phyloP scores from a whole-genome alignment of 2,113 vertebrate species.

The Oncorhynchus kisutch region DNA sequence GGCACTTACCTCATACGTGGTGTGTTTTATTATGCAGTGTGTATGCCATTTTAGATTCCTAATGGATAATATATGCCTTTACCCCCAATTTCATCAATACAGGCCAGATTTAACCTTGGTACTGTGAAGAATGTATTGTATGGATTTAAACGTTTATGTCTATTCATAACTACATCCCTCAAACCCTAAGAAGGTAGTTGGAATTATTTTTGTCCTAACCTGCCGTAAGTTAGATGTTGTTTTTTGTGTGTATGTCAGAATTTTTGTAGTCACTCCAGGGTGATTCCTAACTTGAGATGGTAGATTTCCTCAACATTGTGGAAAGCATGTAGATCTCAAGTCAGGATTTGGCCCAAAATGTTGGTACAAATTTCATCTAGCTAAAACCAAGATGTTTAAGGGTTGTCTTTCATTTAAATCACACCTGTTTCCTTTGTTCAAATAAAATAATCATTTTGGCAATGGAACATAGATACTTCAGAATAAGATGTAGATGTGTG shows the following conservation, averaged over 20 bases:
- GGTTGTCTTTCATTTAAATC: not conserved
- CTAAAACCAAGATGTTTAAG: not conserved
- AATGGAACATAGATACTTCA: too few relatives aligned
- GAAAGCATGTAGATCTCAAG: too few relatives aligned
- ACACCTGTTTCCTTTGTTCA: too few relatives aligned
- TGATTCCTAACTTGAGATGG: too few relatives aligned
- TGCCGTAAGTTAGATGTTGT: not conserved
- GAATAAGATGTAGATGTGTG: too few relatives aligned
- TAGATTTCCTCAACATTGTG: too few relatives aligned
- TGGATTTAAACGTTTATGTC: not conserved
- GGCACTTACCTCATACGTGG: constrained; percentile 54
- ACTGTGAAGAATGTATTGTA: constrained; percentile 61
- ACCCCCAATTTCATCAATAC: constrained; percentile 16
- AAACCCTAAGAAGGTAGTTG: not conserved
- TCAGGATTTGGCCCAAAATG: not conserved
- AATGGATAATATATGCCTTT: not conserved
- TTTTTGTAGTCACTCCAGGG: not conserved
- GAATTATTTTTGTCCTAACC: too few relatives aligned
- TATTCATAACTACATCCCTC: not conserved
- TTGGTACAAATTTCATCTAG: not conserved
- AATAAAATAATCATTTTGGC: too few relatives aligned
- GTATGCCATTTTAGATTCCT: constrained; percentile 21
- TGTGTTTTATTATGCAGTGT: constrained; percentile 36
- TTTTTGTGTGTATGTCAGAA: not conserved
- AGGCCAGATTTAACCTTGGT: constrained; percentile 42